These are phyloP conservation scores for Tachina fera DNA, from an alignment of 2,888 invertebrate genomes.

Conservation along the genomic window DNA sequence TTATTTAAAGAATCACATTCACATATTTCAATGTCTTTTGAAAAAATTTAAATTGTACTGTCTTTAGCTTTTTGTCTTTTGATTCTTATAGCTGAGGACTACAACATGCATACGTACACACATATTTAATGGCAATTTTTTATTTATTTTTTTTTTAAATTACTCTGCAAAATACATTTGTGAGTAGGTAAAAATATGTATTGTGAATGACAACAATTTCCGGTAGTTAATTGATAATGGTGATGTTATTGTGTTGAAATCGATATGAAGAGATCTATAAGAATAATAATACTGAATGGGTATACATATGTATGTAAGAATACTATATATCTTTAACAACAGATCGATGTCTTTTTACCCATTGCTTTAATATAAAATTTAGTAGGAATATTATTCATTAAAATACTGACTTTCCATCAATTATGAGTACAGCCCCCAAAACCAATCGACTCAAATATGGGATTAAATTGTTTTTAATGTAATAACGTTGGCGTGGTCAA, in stretches of 20 bases:
- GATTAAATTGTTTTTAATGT: no score
- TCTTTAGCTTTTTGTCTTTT: conserved; percentile 5
- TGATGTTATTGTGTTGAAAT: conserved; percentile 28
- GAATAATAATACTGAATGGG: neutral
- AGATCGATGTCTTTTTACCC: no score
- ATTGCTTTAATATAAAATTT: no score
- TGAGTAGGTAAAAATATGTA: neutral
- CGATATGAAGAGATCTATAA: conserved; percentile 25
- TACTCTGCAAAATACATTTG: conserved; percentile 13
- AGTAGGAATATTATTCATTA: no score
- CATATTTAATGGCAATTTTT: conserved; percentile 46
- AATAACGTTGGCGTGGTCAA: no score
- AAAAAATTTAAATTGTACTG: conserved; percentile 57
- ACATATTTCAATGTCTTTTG: conserved; percentile 53
- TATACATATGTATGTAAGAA: conserved; percentile 33
- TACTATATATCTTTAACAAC: neutral
- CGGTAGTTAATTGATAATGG: conserved; percentile 65
- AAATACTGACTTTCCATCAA: no score
- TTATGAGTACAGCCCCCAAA: no score
- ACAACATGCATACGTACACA: neutral
- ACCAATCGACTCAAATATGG: no score
- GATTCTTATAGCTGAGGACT: neutral
- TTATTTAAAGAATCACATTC: conserved; percentile 36
- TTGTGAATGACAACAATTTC: conserved; percentile 64
- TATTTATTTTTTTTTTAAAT: no score